Conservation (phyloP, 2,888 invertebrate genomes). For the Drosophila algonquin region DNA sequence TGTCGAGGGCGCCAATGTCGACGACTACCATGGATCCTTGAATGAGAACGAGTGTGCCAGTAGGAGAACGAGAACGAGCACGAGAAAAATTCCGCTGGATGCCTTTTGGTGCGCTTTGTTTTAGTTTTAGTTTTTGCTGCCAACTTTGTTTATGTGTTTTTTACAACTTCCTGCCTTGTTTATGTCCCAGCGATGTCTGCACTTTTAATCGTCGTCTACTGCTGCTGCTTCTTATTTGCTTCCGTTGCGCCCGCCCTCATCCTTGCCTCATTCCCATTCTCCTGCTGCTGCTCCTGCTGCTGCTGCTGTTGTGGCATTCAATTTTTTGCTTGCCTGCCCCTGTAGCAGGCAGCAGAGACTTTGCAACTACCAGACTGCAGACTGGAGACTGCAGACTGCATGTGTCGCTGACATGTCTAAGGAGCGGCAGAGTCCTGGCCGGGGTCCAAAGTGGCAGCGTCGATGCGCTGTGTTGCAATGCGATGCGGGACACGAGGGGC, state of each 20-base stretch:
- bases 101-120: slow-evolving; percentile 56
- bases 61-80: neutral
- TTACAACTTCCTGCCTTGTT: slow-evolving; percentile 70
- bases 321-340: slow-evolving; percentile 43
- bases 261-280: slow-evolving; percentile 1
- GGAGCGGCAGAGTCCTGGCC: slow-evolving; percentile 52
- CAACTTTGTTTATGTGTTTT: slow-evolving; percentile 60
- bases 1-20: neutral
- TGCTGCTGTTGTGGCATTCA: slow-evolving; percentile 51
- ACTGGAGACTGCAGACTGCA: slow-evolving; percentile 23
- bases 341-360: slow-evolving; percentile 11
- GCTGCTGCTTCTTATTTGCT: slow-evolving; percentile 25
- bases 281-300: slow-evolving; percentile 6
- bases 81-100: slow-evolving; percentile 18
- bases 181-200: slow-evolving; percentile 68
- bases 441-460: slow-evolving; percentile 58
- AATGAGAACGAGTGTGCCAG: neutral
- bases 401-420: slow-evolving; percentile 72
- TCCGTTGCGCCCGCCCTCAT: slow-evolving; percentile 9
- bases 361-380: slow-evolving; percentile 46
- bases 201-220: slow-evolving; percentile 67
- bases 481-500: slow-evolving; percentile 7
- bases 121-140: slow-evolving; percentile 60
- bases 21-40: neutral
- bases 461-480: slow-evolving; percentile 19